These are phyloP conservation scores for Polyploca ridens DNA, from an alignment of 2,888 invertebrate genomes.

Conservation along the genomic window DNA sequence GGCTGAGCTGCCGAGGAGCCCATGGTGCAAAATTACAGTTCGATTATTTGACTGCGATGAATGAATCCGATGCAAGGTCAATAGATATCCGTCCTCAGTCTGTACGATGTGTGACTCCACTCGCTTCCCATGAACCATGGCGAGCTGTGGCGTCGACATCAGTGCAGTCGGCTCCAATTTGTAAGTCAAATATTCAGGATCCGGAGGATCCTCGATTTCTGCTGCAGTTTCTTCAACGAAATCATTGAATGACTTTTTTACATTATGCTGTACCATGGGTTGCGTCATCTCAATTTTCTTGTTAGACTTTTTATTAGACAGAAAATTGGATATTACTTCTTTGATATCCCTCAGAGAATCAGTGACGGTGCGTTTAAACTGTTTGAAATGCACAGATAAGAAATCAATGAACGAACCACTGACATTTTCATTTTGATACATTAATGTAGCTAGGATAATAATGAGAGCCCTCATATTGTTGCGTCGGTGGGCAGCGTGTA, in stretches of 20 bases:
- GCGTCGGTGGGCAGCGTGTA: constrained; percentile 13
- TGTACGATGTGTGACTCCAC: constrained; percentile 60
- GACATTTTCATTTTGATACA: constrained; percentile 33
- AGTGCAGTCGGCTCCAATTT: constrained; percentile 48
- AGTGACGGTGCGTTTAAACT: constrained; percentile 34
- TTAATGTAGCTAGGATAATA: constrained; percentile 27
- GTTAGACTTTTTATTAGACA: constrained; percentile 15
- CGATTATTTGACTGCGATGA: constrained; percentile 28
- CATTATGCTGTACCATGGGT: constrained; percentile 17
- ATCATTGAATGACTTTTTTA: constrained; percentile 38
- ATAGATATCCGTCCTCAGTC: constrained; percentile 63
- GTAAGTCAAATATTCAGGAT: constrained; percentile 36
- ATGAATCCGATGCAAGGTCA: constrained; percentile 61
- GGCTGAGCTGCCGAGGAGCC: constrained; percentile 68
- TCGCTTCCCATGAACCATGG: constrained; percentile 54
- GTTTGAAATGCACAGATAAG: constrained; percentile 37
- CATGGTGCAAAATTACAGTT: constrained; percentile 66
- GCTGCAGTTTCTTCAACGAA: constrained; percentile 37
- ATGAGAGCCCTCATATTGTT: constrained; percentile 31
- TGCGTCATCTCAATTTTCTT: background rate
- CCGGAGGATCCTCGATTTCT: constrained; percentile 31
- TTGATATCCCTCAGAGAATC: constrained; percentile 35
- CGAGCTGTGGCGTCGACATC: constrained; percentile 60
- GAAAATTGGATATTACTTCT: constrained; percentile 30
- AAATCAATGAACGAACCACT: constrained; percentile 38